These are phyloP conservation scores for Chirona hameri DNA, from an alignment of 2,888 invertebrate genomes.

Conservation along the genomic window DNA sequence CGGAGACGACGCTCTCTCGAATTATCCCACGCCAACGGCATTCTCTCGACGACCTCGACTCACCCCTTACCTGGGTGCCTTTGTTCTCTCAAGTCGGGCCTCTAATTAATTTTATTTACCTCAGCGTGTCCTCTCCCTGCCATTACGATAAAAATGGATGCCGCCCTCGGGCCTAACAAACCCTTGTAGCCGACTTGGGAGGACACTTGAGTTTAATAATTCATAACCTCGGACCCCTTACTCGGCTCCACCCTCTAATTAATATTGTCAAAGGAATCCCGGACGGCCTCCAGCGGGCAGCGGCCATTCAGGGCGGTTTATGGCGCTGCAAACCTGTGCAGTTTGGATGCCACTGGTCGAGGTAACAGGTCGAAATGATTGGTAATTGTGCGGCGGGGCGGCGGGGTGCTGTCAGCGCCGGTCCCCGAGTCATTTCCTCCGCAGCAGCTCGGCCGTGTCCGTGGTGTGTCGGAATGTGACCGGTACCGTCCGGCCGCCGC, in stretches of 20 bases:
- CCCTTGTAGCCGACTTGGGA: not conserved
- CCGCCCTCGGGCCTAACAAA: conserved; percentile 27
- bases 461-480: too few species aligned
- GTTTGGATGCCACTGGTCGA: not conserved
- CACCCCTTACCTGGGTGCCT: conserved; percentile 5
- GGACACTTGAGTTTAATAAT: conserved; percentile 28
- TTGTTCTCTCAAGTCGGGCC: not conserved
- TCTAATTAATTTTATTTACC: conserved; percentile 28
- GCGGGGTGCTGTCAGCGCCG: not conserved
- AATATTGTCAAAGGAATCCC: conserved; percentile 27
- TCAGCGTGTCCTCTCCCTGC: conserved; percentile 23
- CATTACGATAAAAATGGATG: conserved; percentile 28
- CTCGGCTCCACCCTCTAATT: conserved; percentile 24
- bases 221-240: conserved; percentile 13
- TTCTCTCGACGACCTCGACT: not conserved
- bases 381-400: not conserved
- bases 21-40: conserved; percentile 2
- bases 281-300: not conserved
- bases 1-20: not conserved
- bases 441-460: not conserved
- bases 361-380: not conserved
- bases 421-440: not conserved
- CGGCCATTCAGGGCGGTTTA: not conserved
- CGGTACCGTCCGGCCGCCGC: too few species aligned
- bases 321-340: not conserved